Percentiles rank a stretch among this genome's conserved stretches.
phyloP scores from a whole-genome alignment of 53 echinoderm and acorn worm genomes.

The Hippasteria phrygiana region DNA sequence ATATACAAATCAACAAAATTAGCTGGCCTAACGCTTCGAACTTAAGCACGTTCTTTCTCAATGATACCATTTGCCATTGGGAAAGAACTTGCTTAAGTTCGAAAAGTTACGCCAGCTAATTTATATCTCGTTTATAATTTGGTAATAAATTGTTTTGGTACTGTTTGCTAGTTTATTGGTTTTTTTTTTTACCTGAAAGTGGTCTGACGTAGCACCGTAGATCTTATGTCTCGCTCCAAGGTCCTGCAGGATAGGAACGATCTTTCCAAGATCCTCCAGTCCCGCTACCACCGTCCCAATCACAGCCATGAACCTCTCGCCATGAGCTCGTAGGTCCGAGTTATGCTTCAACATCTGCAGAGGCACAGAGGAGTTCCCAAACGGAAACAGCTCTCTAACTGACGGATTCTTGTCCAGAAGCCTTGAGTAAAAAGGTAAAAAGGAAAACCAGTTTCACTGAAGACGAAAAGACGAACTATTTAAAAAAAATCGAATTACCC shows the following conservation, averaged over 20 bases:
- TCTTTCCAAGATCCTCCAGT: conserved; percentile 68
- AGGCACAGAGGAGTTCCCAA: conserved; percentile 59
- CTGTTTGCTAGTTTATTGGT: background rate
- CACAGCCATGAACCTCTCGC: conserved; percentile 67
- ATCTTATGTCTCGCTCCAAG: conserved; percentile 64
- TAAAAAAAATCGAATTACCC: background rate
- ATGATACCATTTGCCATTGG: no score
- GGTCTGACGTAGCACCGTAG: conserved; percentile 64
- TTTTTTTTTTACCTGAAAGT: conserved; percentile 55
- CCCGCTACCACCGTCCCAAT: conserved; percentile 66
- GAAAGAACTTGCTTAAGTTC: no score
- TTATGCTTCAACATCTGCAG: conserved; percentile 47
- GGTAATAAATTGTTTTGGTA: background rate
- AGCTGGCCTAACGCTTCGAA: no score
- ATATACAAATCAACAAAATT: no score
- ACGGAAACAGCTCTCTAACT: conserved; percentile 64
- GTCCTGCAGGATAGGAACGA: conserved; percentile 67
- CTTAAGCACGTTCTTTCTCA: no score
- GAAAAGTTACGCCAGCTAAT: no score
- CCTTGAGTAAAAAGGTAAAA: background rate
- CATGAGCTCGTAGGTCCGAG: conserved; percentile 62
- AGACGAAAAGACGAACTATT: background rate
- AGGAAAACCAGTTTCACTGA: background rate
- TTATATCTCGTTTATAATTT: background rate
- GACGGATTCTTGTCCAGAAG: conserved; percentile 67